Evolutionary conservation across 1,140 invertebrate genomes (phyloP).

Genomic region (Steinernema feltiae): DNA sequence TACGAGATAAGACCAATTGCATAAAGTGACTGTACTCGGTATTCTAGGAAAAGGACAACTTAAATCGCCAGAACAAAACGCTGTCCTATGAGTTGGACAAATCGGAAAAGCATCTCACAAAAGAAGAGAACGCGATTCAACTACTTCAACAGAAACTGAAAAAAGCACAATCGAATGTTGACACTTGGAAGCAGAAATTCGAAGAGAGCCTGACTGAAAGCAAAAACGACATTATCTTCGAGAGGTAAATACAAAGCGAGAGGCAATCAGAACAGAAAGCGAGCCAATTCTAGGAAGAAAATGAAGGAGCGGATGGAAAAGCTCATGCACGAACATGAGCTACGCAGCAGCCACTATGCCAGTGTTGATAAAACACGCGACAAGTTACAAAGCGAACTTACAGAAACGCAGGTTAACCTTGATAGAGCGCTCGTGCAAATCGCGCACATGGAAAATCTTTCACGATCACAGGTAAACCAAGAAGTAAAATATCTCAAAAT

Average conservation of each 20-base stretch:
- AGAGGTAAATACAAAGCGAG: background rate
- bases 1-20: background rate
- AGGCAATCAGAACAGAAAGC: background rate
- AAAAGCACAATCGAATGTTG: background rate
- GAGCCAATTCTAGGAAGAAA: background rate
- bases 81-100: background rate
- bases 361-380: background rate
- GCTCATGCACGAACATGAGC: background rate
- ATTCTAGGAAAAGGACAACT: background rate
- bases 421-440: background rate
- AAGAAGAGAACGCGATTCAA: background rate
- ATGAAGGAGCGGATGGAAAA: background rate
- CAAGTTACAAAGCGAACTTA: background rate
- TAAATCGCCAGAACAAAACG: background rate
- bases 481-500: background rate
- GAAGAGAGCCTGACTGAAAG: background rate
- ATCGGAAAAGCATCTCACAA: background rate
- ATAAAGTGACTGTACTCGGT: background rate
- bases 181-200: background rate
- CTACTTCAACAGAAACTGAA: background rate
- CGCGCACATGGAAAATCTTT: background rate
- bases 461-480: background rate
- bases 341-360: background rate
- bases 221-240: conserved; percentile 3
- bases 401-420: background rate